phyloP scores from a whole-genome alignment of 37 sponge, comb jelly and placozoan genomes.

The Chondrilla cf. caribensis region DNA sequence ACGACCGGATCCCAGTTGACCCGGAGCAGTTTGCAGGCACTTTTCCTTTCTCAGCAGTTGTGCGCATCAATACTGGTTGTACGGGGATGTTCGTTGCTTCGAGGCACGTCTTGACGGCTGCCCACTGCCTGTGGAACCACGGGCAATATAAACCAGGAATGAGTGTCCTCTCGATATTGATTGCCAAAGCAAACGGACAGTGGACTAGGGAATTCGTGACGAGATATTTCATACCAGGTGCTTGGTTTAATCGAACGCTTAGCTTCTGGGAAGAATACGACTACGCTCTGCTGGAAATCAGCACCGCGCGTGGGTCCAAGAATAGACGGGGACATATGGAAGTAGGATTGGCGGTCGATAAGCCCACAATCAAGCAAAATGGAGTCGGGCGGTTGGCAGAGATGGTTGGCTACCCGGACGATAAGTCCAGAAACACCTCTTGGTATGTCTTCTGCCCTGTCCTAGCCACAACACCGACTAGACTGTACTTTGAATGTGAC shows the following conservation, averaged over 20 bases:
- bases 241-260: slow-evolving; percentile 53
- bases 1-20: slow-evolving; percentile 61
- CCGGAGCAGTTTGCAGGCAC: slow-evolving; percentile 42
- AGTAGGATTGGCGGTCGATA: slow-evolving; percentile 62
- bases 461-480: slow-evolving; percentile 32
- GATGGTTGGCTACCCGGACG: slow-evolving; percentile 82
- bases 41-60: slow-evolving; percentile 69
- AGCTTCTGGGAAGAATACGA: slow-evolving; percentile 78
- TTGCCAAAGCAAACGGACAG: slow-evolving; percentile 25
- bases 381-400: slow-evolving; percentile 56
- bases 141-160: slow-evolving; percentile 48
- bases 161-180: slow-evolving; percentile 43
- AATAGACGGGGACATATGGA: slow-evolving; percentile 34
- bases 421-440: slow-evolving; percentile 49
- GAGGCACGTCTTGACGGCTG: slow-evolving; percentile 75
- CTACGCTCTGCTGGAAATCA: slow-evolving; percentile 53
- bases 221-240: slow-evolving; percentile 43
- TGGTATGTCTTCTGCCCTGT: slow-evolving; percentile 67
- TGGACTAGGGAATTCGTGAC: slow-evolving; percentile 52
- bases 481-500: slow-evolving; percentile 78
- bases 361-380: slow-evolving; percentile 11
- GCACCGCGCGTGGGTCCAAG: slow-evolving; percentile 4
- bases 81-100: slow-evolving; percentile 61
- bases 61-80: slow-evolving; percentile 82
- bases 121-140: slow-evolving; percentile 81